These are phyloP conservation scores for Platysternon megacephalum DNA, from an alignment of 2,113 vertebrate genomes.

Conservation along the genomic window DNA sequence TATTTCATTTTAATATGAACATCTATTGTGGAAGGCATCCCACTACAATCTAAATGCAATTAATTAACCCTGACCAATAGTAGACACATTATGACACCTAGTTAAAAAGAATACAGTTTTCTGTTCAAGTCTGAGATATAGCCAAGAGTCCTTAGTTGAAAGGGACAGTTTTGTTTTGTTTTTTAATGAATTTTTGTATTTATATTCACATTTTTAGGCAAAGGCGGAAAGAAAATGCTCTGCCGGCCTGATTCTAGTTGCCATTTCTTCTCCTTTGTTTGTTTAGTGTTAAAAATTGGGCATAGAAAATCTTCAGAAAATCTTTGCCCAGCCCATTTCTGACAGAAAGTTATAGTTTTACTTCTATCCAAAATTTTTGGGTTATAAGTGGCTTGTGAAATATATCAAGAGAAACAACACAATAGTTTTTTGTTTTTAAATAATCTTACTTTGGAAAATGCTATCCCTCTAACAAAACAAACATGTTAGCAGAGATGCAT, in stretches of 20 bases:
- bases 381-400: conserved; percentile 25
- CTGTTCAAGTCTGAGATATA: background rate
- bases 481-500: conserved; percentile 22
- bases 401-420: conserved; percentile 27
- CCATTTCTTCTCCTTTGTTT: background rate
- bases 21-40: background rate
- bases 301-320: conserved; percentile 14
- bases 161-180: background rate
- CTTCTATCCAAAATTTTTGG: background rate
- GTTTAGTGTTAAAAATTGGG: background rate
- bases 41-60: background rate
- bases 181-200: background rate
- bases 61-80: background rate
- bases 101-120: background rate
- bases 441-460: conserved; percentile 23
- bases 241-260: background rate
- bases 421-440: background rate
- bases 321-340: background rate
- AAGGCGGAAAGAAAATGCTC: background rate
- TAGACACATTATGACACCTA: fast-evolving
- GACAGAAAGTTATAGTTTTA: background rate
- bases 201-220: background rate
- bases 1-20: background rate
- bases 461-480: conserved; percentile 33
- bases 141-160: background rate